Evolutionary conservation across 2,113 vertebrate genomes (phyloP).

Genomic region (Puffinus mauretanicus): DNA sequence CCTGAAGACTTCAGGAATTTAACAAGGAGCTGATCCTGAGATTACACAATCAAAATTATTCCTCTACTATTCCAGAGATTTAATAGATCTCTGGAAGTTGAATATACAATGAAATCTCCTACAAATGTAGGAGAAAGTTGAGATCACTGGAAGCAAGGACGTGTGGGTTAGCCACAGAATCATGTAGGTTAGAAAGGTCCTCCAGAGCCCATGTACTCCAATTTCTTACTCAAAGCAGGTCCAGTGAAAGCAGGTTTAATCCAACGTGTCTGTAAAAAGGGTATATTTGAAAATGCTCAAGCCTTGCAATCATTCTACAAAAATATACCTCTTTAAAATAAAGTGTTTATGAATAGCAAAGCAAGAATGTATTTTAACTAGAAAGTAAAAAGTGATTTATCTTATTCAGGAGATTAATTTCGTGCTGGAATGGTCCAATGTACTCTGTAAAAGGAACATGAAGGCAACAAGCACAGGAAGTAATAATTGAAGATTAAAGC

Average conservation of each 20-base stretch:
- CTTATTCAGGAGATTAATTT: slow-evolving; percentile 30
- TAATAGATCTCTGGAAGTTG: background rate
- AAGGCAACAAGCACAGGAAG: background rate
- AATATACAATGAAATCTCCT: background rate
- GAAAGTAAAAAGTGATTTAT: background rate
- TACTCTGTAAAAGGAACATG: background rate
- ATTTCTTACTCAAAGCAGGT: background rate
- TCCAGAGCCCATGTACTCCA: background rate
- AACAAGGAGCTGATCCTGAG: background rate
- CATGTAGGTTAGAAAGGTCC: background rate
- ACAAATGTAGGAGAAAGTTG: background rate
- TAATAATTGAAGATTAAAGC: slow-evolving; percentile 32
- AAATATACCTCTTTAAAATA: background rate
- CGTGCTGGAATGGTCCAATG: background rate
- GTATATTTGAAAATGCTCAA: background rate
- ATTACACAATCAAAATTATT: background rate
- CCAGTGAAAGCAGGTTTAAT: background rate
- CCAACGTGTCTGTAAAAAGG: background rate
- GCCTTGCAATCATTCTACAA: background rate
- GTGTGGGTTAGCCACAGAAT: background rate
- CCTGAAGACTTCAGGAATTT: background rate
- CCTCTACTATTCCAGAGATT: background rate
- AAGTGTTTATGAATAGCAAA: background rate
- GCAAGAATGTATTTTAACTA: background rate
- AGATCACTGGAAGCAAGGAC: background rate